Evolutionary conservation across 1,140 invertebrate species (phyloP).

Genomic region (Diuraphis noxia): DNA sequence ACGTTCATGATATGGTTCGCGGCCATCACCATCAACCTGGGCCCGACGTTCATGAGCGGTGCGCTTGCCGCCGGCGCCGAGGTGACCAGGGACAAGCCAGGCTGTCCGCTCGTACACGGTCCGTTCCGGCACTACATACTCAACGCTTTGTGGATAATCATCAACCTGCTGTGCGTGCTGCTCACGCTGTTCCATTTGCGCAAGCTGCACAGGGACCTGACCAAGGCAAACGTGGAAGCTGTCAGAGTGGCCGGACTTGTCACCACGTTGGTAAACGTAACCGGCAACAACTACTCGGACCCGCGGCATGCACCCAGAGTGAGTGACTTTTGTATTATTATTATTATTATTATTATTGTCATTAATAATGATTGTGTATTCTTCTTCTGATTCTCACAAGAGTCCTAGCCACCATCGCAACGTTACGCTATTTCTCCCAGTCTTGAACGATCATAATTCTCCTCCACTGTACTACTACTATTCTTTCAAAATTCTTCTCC

Average conservation of each 20-base stretch:
- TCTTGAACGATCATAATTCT: not conserved
- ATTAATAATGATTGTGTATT: too few relatives aligned
- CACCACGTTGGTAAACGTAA: slow-evolving; percentile 74
- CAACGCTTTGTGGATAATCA: slow-evolving; percentile 86
- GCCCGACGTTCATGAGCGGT: slow-evolving; percentile 85
- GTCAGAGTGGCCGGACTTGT: slow-evolving; percentile 74
- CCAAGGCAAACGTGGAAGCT: slow-evolving; percentile 73
- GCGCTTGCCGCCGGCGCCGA: slow-evolving; percentile 82
- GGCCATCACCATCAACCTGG: slow-evolving; percentile 86
- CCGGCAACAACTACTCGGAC: slow-evolving; percentile 61
- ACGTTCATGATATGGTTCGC: slow-evolving; percentile 93
- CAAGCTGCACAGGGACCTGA: slow-evolving; percentile 82
- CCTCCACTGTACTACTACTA: not conserved
- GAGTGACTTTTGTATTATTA: slow-evolving; percentile 49
- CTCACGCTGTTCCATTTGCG: slow-evolving; percentile 82
- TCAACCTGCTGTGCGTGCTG: slow-evolving; percentile 83
- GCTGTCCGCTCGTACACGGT: slow-evolving; percentile 73
- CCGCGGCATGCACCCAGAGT: slow-evolving; percentile 59
- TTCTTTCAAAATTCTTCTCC: not conserved
- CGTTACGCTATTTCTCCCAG: not conserved
- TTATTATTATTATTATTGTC: too few relatives aligned
- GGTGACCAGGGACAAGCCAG: slow-evolving; percentile 74
- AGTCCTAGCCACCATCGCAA: not conserved
- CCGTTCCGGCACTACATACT: slow-evolving; percentile 79
- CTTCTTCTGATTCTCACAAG: not conserved